Conservation (phyloP, 2,797 vertebrate genomes). For the Cheirogaleus major region DNA sequence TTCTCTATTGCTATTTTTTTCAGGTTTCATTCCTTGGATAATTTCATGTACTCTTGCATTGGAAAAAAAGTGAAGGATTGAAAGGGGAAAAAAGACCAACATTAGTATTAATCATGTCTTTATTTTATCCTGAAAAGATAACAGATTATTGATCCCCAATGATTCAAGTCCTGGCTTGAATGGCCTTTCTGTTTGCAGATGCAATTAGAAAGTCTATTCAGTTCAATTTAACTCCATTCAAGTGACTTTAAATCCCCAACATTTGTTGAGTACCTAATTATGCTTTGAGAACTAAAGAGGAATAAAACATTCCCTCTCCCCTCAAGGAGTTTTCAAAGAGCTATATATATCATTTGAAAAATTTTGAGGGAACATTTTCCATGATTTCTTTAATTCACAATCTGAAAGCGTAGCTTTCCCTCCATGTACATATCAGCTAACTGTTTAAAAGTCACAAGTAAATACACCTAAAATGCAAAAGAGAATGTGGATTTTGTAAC, state of each 20-base stretch:
- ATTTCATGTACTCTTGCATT: not conserved
- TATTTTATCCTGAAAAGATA: not conserved
- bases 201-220: not conserved
- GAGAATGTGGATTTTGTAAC: not conserved
- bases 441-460: not conserved
- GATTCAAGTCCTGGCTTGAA: not conserved
- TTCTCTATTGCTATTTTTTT: not conserved
- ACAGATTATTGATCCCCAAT: not conserved
- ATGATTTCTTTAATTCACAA: not conserved
- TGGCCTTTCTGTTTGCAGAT: not conserved
- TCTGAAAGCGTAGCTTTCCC: not conserved
- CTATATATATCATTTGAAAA: not conserved
- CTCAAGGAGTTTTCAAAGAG: not conserved
- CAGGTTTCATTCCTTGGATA: not conserved
- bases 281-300: constrained; percentile 5
- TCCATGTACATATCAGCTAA: not conserved
- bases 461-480: not conserved
- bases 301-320: not conserved
- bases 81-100: not conserved
- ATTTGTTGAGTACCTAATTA: not conserved
- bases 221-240: not conserved
- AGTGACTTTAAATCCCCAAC: not conserved
- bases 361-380: not conserved
- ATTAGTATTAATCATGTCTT: not conserved
- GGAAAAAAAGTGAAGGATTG: not conserved